Base-by-base conservation (phyloP, 2,888 invertebrate genomes). In the Vandiemenella viatica region DNA sequence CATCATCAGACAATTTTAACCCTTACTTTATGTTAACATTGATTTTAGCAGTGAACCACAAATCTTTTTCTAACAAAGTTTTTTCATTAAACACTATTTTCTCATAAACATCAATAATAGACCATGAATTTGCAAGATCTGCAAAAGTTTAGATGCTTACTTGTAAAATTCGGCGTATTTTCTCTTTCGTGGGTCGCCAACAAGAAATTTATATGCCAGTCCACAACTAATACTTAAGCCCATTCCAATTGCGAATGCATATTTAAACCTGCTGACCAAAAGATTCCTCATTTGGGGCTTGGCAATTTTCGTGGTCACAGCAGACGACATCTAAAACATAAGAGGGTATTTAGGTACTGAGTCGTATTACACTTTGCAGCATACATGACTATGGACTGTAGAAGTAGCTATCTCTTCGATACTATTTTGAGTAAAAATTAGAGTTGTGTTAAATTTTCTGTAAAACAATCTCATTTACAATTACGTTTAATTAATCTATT, bases 121-220 rank as follows among this genome's bases (percentile, higher is more conserved):
- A 23, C 10, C 10, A 32, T n/a, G n/a, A n/a, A n/a, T n/a, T n/a
- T n/a, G n/a, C n/a, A n/a, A n/a, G n/a, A n/a, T n/a, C n/a, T n/a
- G n/a, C n/a, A 26, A 26, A 26, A 26, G 26, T 7, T 13, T 8
- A 1, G 20, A 16, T 45, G 66, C 69, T 71, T 71, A 88, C 89
- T 74, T 79, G 72, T 86, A 85, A 64, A 79, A 89, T 26, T 83
- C 79, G 37, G 74, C 79, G 58, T 87, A 87, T 45, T 64, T 67
- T 8, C 65, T 61, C 57, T 73, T 79, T 47, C 76, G 73, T 0
- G 73, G 71, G 41, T 74, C 66, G 45, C 67, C 71, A 18, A 79
- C 57, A 0, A 72, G 23, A 0, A 70, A 3, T 57, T 80, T 77
- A 51, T 66, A 69, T 1, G 52, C 20, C 1, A 61, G 0, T 1